These are phyloP conservation scores for Pectinophora gossypiella DNA, from an alignment of 1,140 invertebrate species.

Conservation along the genomic window DNA sequence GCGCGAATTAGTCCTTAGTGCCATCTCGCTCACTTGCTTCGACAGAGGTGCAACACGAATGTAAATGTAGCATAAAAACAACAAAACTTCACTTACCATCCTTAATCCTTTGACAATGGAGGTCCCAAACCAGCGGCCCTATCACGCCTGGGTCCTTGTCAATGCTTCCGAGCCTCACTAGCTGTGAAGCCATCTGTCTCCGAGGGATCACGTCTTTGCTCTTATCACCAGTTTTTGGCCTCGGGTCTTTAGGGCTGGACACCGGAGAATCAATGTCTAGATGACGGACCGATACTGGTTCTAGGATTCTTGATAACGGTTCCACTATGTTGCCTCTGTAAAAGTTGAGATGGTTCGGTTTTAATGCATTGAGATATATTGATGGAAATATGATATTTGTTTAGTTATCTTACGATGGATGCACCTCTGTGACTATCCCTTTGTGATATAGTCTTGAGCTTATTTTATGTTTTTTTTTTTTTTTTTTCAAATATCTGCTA, in stretches of 20 bases:
- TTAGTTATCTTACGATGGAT: no score
- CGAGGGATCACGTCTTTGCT: conserved; percentile 38
- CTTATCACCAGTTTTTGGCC: conserved; percentile 8
- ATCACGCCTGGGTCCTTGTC: conserved; percentile 89
- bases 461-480: no score
- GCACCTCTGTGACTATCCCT: no score
- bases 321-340: conserved; percentile 81
- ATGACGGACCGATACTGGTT: conserved; percentile 82
- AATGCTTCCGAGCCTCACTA: conserved; percentile 76
- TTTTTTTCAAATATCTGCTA: no score
- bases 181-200: conserved; percentile 54
- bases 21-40: no score
- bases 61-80: no score
- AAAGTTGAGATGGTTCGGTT: background rate
- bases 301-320: conserved; percentile 85
- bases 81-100: conserved; percentile 33
- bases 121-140: conserved; percentile 87
- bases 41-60: no score
- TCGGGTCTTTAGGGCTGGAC: conserved; percentile 23
- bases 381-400: no score
- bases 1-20: no score
- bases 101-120: conserved; percentile 76
- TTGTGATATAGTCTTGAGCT: no score
- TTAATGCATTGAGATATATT: no score
- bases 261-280: conserved; percentile 77